Evolutionary conservation across 2,797 vertebrate species (phyloP).

Genomic region (Esox masquinongy): DNA sequence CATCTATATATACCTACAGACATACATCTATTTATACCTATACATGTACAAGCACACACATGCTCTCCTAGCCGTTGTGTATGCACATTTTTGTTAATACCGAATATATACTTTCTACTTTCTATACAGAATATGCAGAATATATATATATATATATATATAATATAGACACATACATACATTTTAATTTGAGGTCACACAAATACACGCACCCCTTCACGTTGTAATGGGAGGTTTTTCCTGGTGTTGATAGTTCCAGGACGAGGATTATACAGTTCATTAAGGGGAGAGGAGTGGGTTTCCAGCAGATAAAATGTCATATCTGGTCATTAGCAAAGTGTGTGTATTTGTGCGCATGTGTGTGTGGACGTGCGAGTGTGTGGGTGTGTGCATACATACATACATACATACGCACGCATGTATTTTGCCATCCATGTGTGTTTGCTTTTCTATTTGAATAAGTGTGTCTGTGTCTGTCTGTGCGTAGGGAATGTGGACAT

Average conservation of each 20-base stretch:
- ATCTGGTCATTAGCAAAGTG: conserved; percentile 17
- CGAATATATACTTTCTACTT: too few species aligned
- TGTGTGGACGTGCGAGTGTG: neutral
- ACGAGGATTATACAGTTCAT: conserved; percentile 33
- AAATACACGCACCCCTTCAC: conserved; percentile 10
- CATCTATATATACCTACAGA: neutral
- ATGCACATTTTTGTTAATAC: too few species aligned
- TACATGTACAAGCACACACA: conserved; percentile 1
- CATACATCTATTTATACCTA: neutral
- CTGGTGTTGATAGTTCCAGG: conserved; percentile 19
- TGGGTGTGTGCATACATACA: neutral
- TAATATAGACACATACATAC: neutral
- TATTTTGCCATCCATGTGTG: neutral
- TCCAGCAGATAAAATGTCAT: conserved; percentile 50
- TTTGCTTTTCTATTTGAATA: conserved; percentile 12
- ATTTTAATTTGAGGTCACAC: conserved; percentile 5
- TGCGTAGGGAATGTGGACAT: conserved; percentile 32
- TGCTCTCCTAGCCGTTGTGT: neutral
- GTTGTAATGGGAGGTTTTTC: conserved; percentile 2
- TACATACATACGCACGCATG: neutral
- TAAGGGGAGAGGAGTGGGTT: conserved; percentile 40
- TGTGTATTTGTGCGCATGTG: neutral
- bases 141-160: conserved; percentile 2
- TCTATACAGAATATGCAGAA: too few species aligned
- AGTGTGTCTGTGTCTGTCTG: conserved; percentile 22